Percentiles rank a stretch among this genome's conserved stretches.
phyloP scores from a whole-genome alignment of 2,797 vertebrate genomes.

The Eleutherodactylus coqui region DNA sequence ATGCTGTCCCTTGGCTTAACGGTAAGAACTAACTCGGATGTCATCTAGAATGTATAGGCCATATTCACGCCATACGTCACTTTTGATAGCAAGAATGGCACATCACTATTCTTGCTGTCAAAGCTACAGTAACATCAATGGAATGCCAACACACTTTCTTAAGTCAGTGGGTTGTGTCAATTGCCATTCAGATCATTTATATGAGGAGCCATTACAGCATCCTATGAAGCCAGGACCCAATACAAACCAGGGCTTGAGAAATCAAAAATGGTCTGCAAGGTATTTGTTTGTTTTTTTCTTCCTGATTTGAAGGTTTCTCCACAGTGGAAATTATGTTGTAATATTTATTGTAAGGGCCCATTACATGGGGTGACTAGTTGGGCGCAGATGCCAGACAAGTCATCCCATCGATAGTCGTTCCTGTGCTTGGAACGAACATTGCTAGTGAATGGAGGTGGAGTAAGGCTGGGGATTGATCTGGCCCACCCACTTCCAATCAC shows the following conservation, averaged over 20 bases:
- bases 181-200: neutral
- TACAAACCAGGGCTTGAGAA: neutral
- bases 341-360: no score
- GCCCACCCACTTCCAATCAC: no score
- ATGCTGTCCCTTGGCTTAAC: constrained; percentile 97
- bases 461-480: no score
- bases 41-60: neutral
- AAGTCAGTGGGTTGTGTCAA: neutral
- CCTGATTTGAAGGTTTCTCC: no score
- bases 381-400: no score
- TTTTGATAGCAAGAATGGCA: neutral
- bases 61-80: neutral
- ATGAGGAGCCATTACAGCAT: neutral
- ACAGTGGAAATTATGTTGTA: no score
- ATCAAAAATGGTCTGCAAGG: neutral
- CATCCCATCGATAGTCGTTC: no score
- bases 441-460: no score
- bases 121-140: neutral
- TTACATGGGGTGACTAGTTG: no score
- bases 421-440: no score
- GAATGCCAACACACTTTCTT: neutral
- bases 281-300: no score
- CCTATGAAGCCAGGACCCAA: neutral
- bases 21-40: constrained; percentile 77
- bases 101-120: neutral